Conservation (phyloP, 2,888 invertebrate genomes). For the Lymantria dispar region DNA sequence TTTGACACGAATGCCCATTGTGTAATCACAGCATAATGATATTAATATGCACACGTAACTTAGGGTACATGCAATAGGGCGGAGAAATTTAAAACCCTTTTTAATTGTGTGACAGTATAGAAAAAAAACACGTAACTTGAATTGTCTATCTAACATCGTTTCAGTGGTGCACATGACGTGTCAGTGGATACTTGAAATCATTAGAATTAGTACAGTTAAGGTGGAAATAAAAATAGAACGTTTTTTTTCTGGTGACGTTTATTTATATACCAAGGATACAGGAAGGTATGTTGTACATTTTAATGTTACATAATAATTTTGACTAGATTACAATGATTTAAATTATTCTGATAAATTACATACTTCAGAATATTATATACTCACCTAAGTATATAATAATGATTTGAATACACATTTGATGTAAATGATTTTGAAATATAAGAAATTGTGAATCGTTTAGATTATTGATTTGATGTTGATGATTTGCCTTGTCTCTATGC, state of each 20-base stretch:
- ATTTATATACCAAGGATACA: constrained; percentile 35
- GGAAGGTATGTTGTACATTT: constrained; percentile 25
- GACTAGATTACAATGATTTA: constrained; percentile 25
- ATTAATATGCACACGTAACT: not conserved
- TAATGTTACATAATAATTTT: constrained; percentile 8
- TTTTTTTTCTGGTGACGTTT: constrained; percentile 55
- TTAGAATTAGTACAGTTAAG: constrained; percentile 7
- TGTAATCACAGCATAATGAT: constrained; percentile 20
- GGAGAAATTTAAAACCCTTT: constrained; percentile 53
- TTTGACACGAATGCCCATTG: constrained; percentile 15
- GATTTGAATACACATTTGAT: constrained; percentile 12
- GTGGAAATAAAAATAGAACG: constrained; percentile 28
- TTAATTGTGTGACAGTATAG: constrained; percentile 56
- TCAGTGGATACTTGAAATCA: constrained; percentile 44
- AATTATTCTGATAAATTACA: constrained; percentile 8
- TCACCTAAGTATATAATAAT: constrained; percentile 17
- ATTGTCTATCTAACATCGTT: constrained; percentile 37
- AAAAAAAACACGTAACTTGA: constrained; percentile 51
- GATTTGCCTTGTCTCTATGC: no score
- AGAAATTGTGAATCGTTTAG: constrained; percentile 7
- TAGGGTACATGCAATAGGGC: constrained; percentile 40
- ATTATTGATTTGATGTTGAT: not conserved
- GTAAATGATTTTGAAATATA: constrained; percentile 15
- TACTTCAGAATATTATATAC: constrained; percentile 7
- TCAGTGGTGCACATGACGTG: constrained; percentile 59